Evolutionary conservation across 2,113 vertebrate genomes (phyloP).

Genomic region (Phyllostomus discolor): DNA sequence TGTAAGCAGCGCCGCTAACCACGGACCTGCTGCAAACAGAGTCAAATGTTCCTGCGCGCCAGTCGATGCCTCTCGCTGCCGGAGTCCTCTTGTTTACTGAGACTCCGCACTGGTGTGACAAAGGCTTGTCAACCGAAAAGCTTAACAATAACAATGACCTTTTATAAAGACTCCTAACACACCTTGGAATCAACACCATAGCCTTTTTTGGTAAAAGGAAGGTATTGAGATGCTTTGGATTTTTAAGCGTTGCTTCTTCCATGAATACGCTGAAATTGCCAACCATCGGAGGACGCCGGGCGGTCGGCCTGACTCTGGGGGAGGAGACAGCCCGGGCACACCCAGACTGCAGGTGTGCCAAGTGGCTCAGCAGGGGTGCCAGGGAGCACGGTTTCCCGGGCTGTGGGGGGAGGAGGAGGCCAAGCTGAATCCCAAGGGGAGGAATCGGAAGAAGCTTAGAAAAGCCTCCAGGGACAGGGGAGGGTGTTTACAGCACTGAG

Average conservation of each 20-base stretch:
- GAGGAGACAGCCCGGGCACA: fast-evolving
- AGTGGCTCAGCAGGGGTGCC: not conserved
- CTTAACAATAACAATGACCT: not conserved
- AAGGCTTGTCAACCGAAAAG: not conserved
- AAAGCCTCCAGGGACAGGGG: not conserved
- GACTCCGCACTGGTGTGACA: not conserved
- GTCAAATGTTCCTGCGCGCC: not conserved
- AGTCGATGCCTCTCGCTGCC: not conserved
- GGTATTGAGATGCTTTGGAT: not conserved
- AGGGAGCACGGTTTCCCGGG: not conserved
- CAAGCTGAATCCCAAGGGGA: not conserved
- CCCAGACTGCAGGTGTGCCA: not conserved
- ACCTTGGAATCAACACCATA: not conserved
- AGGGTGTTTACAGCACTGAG: not conserved
- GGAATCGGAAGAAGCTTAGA: fast-evolving
- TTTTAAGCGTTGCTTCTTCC: not conserved
- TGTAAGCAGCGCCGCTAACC: not conserved
- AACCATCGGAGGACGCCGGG: not conserved
- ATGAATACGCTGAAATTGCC: not conserved
- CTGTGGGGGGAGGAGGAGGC: not conserved
- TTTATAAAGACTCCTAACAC: not conserved
- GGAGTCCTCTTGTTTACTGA: not conserved
- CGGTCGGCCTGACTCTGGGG: not conserved
- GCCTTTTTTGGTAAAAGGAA: not conserved
- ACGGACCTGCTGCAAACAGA: not conserved